Evolutionary conservation across 2,113 vertebrate species (phyloP).

Genomic region (Rhinopomastus cyanomelas): DNA sequence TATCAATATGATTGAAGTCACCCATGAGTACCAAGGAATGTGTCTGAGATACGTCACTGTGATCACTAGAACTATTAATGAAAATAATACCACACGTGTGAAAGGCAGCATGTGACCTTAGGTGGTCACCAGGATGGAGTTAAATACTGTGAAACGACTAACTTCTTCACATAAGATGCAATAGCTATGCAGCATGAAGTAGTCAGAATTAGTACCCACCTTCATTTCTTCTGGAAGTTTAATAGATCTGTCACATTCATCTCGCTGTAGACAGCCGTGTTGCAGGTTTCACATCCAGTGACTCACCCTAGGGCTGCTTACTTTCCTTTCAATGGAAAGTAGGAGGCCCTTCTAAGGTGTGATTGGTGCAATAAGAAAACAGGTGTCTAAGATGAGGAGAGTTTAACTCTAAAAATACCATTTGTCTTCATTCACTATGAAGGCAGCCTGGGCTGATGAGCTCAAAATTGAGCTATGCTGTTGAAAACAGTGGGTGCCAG

Average conservation of each 20-base stretch:
- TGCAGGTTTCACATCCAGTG: neutral
- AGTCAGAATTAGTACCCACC: neutral
- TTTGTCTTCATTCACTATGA: neutral
- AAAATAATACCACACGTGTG: neutral
- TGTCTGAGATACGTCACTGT: neutral
- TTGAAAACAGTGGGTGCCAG: neutral
- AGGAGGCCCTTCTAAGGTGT: neutral
- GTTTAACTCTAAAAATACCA: neutral
- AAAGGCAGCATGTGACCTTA: neutral
- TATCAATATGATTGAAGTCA: no score
- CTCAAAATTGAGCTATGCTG: neutral
- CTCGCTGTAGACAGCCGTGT: neutral
- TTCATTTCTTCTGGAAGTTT: neutral
- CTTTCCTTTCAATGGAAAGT: neutral
- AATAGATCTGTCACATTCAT: neutral
- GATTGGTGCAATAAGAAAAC: neutral
- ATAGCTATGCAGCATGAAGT: neutral
- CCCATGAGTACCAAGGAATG: no score
- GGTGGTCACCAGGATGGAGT: neutral
- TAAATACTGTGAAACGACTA: neutral
- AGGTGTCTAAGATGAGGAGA: neutral
- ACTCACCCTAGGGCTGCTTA: neutral
- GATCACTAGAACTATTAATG: neutral
- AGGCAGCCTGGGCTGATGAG: neutral
- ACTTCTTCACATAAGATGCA: neutral